phyloP scores from a whole-genome alignment of 2,888 invertebrate genomes.

The Phyto melanocephala region DNA sequence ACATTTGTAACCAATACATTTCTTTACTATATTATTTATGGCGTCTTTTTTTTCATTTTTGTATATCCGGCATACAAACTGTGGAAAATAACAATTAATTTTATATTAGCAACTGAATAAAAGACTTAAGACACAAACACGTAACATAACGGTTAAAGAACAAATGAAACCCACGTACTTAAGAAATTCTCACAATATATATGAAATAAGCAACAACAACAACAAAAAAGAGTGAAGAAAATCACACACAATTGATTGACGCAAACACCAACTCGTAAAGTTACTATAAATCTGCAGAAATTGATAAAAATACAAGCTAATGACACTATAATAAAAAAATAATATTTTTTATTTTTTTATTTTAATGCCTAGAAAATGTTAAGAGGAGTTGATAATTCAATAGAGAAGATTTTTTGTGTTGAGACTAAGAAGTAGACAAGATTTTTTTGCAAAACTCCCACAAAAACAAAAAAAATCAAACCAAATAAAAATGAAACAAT shows the following conservation, averaged over 20 bases:
- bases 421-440: background rate
- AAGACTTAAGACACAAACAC: conserved; percentile 56
- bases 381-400: background rate
- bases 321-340: too few relatives aligned
- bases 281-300: conserved; percentile 23
- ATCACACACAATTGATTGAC: conserved; percentile 45
- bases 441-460: conserved; percentile 45
- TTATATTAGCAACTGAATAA: conserved; percentile 36
- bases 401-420: conserved; percentile 21
- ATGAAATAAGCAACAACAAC: background rate
- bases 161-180: conserved; percentile 24
- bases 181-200: conserved; percentile 44
- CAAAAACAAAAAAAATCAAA: conserved; percentile 11
- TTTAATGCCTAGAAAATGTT: conserved; percentile 34
- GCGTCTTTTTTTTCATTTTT: background rate
- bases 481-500: background rate
- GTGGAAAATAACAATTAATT: conserved; percentile 7
- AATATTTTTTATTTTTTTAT: too few relatives aligned
- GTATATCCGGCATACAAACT: conserved; percentile 37
- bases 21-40: background rate
- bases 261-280: conserved; percentile 48
- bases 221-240: conserved; percentile 1
- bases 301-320: background rate
- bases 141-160: conserved; percentile 15
- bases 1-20: conserved; percentile 30